Conservation (phyloP, 2,113 vertebrate species). For the Hyla sarda region DNA sequence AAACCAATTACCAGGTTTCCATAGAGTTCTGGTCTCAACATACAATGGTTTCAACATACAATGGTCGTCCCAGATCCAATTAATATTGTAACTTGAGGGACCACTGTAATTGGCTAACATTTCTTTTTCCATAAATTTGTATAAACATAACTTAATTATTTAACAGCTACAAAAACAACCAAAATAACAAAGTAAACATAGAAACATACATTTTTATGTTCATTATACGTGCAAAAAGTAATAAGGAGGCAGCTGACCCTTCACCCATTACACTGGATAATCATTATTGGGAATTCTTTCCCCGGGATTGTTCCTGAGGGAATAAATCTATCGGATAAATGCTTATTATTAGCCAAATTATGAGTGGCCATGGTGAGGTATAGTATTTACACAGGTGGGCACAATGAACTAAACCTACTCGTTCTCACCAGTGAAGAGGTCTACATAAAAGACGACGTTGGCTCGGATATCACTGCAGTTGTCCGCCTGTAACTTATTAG, state of each 20-base stretch:
- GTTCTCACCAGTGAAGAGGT: conserved; percentile 15
- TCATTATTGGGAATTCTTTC: neutral
- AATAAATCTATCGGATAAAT: neutral
- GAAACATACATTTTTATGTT: neutral
- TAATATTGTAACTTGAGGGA: too few species aligned
- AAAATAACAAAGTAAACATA: too few species aligned
- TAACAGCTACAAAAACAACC: too few species aligned
- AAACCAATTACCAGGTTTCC: too few species aligned
- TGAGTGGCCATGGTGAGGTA: neutral
- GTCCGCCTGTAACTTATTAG: conserved; percentile 45
- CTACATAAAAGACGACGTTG: conserved; percentile 10
- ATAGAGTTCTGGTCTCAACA: too few species aligned
- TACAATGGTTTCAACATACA: too few species aligned
- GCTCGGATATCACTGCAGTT: conserved; percentile 13
- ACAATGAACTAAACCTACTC: neutral
- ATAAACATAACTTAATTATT: too few species aligned
- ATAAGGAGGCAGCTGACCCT: neutral
- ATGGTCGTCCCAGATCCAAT: too few species aligned
- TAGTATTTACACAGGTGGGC: conserved; percentile 41
- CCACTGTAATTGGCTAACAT: too few species aligned
- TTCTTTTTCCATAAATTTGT: too few species aligned
- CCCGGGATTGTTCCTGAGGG: neutral
- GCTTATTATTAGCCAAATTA: conserved; percentile 36
- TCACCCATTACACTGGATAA: neutral
- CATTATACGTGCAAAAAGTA: neutral